A percentile compares a stretch with the other conserved stretches of the same genome.
Evolutionary conservation across 2,113 vertebrate genomes (phyloP).

Genomic region (Pogonocichla stellata): DNA sequence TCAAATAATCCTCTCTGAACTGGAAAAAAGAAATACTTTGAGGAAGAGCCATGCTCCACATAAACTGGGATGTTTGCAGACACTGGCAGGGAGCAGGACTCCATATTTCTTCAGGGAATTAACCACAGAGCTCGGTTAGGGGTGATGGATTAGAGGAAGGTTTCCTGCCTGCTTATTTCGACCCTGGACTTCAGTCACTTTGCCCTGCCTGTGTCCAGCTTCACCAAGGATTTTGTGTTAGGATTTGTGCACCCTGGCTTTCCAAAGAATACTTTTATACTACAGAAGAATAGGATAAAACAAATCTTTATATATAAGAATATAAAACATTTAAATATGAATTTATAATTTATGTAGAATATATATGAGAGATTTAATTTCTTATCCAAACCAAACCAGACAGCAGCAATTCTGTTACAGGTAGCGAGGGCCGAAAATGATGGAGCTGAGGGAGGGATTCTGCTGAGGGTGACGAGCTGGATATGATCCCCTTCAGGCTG

Average conservation of each 20-base stretch:
- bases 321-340: neutral
- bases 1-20: neutral
- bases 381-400: neutral
- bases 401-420: neutral
- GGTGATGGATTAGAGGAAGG: neutral
- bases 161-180: neutral
- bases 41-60: neutral
- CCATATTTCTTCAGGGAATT: neutral
- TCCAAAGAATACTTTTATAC: neutral
- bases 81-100: neutral
- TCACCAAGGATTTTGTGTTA: neutral
- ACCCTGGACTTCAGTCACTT: rapidly evolving
- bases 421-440: neutral
- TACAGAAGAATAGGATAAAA: neutral
- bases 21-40: neutral
- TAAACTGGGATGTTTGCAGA: neutral
- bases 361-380: neutral
- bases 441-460: neutral
- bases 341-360: neutral
- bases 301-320: neutral
- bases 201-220: neutral
- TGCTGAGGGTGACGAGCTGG: neutral
- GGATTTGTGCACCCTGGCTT: neutral
- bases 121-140: neutral
- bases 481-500: rapidly evolving